phyloP scores from a whole-genome alignment of 1,140 invertebrate genomes.

The Drosophila pectinifera region DNA sequence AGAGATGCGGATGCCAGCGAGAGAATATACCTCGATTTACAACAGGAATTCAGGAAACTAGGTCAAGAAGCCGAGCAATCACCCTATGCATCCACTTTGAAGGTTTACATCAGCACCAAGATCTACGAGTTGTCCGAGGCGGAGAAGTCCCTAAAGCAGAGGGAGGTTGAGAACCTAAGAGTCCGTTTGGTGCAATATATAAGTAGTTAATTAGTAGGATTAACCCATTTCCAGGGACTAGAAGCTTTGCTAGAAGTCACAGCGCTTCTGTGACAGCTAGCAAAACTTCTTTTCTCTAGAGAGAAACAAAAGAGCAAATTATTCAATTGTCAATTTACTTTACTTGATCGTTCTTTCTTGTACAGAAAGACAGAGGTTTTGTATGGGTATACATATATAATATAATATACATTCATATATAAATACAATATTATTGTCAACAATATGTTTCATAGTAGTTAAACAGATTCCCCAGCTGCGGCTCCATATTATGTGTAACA shows the following conservation, averaged over 20 bases:
- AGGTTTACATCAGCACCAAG: slow-evolving; percentile 62
- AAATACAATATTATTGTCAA: slow-evolving; percentile 83
- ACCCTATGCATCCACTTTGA: slow-evolving; percentile 30
- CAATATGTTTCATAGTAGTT: slow-evolving; percentile 73
- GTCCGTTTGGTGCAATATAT: slow-evolving; percentile 33
- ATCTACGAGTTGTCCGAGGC: slow-evolving; percentile 56
- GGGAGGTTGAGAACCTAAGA: slow-evolving; percentile 44
- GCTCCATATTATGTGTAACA: slow-evolving; percentile 68
- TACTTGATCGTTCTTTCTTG: slow-evolving; percentile 25
- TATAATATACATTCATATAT: slow-evolving; percentile 74
- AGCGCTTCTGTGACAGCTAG: not conserved
- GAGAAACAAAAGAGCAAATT: not conserved
- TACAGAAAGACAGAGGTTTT: slow-evolving; percentile 49
- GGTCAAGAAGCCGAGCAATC: slow-evolving; percentile 47
- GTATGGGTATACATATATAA: slow-evolving; percentile 62
- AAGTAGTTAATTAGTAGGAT: not conserved
- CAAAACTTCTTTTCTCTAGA: slow-evolving; percentile 10
- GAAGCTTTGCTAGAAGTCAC: slow-evolving; percentile 11
- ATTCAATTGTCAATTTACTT: slow-evolving; percentile 8
- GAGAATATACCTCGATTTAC: slow-evolving; percentile 17
- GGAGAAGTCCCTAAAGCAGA: slow-evolving; percentile 44
- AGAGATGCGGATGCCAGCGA: not conserved
- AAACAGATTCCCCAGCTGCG: slow-evolving; percentile 53
- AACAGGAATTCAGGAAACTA: slow-evolving; percentile 47
- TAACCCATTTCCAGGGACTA: not conserved